Conservation (phyloP, 2,797 vertebrate species). For the Acanthiza pusilla region DNA sequence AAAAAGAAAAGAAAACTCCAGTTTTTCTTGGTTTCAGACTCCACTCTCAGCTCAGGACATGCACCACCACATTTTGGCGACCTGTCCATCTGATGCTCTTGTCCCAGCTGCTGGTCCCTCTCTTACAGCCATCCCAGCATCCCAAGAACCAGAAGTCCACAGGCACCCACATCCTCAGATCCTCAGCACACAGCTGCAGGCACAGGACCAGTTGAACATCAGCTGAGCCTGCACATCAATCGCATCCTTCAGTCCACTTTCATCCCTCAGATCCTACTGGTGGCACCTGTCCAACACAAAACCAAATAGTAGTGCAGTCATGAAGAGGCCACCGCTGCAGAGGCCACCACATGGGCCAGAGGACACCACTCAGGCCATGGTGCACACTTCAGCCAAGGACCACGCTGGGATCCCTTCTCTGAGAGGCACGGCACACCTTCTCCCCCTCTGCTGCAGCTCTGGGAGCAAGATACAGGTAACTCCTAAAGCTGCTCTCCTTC, state of each 20-base stretch:
- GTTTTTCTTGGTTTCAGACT: background rate
- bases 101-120: background rate
- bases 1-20: background rate
- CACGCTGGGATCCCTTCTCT: rapidly evolving
- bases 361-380: background rate
- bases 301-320: background rate
- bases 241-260: background rate
- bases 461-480: background rate
- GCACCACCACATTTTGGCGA: background rate
- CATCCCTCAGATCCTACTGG: background rate
- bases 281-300: background rate
- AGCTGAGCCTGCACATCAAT: background rate
- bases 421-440: background rate
- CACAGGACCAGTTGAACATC: rapidly evolving
- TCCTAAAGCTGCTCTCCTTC: background rate
- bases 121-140: background rate
- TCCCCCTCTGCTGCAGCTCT: background rate
- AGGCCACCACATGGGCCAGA: background rate
- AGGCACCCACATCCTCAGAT: background rate
- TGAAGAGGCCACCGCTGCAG: background rate
- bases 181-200: background rate
- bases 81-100: background rate
- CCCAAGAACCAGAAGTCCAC: background rate
- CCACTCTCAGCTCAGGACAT: background rate
- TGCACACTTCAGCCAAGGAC: background rate